A percentile compares a stretch with the other conserved stretches of the same genome.
These are phyloP conservation scores for Nymphalis polychloros DNA, from an alignment of 2,888 invertebrate genomes.

Conservation along the genomic window DNA sequence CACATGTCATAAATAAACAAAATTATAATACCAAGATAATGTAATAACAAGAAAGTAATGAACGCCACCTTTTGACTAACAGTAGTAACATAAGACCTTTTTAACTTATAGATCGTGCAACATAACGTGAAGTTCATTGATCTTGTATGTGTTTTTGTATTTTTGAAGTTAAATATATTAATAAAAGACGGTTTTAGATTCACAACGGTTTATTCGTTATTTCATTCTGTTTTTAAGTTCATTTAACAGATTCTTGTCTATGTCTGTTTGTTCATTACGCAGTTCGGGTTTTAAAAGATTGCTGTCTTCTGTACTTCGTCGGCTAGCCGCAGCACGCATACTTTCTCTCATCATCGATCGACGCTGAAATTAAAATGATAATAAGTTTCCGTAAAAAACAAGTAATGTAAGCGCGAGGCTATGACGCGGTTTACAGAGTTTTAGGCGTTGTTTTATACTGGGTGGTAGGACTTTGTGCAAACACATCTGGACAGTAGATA, in stretches of 20 bases:
- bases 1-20: neutral
- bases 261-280: neutral
- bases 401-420: too few species aligned
- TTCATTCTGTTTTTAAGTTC: conserved; percentile 5
- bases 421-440: too few species aligned
- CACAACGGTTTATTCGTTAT: neutral
- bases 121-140: too few species aligned
- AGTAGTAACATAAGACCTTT: too few species aligned
- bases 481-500: too few species aligned
- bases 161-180: too few species aligned
- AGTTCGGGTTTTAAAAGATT: neutral
- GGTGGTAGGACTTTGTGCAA: too few species aligned
- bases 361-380: conserved; percentile 21
- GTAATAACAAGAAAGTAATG: too few species aligned
- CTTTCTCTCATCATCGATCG: conserved; percentile 37
- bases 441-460: too few species aligned
- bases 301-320: conserved; percentile 19
- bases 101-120: too few species aligned
- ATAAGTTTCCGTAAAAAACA: neutral
- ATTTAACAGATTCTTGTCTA: neutral
- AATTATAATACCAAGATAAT: neutral
- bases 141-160: too few species aligned
- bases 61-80: too few species aligned
- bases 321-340: conserved; percentile 24
- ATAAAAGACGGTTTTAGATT: neutral